phyloP scores from a whole-genome alignment of 2,888 invertebrate species.

The Nezara viridula region DNA sequence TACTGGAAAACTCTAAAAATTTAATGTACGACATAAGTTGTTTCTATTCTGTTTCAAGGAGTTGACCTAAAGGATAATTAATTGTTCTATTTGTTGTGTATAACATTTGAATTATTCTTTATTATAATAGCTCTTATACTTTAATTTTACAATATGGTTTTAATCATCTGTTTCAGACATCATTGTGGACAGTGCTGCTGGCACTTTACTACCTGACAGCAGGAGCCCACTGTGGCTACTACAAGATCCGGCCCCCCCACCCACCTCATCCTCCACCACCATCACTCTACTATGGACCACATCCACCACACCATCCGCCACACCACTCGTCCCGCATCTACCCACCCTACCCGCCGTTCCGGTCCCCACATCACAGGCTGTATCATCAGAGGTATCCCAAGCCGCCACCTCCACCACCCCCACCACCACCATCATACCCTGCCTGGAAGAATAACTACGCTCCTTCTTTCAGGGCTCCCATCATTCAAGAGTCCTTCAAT shows the following conservation, averaged over 20 bases:
- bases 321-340: constrained; percentile 52
- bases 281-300: constrained; percentile 64
- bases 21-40: not conserved
- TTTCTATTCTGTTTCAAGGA: not conserved
- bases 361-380: constrained; percentile 61
- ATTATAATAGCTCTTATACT: too few species aligned
- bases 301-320: constrained; percentile 62
- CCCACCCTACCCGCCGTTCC: constrained; percentile 63
- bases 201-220: constrained; percentile 42
- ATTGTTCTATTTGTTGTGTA: too few species aligned
- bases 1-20: too few species aligned
- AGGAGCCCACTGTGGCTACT: constrained; percentile 58
- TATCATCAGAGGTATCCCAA: constrained; percentile 35
- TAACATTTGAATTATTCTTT: too few species aligned
- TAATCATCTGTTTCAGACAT: constrained; percentile 56
- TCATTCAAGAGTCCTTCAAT: constrained; percentile 65
- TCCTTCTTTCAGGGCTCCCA: constrained; percentile 63
- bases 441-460: constrained; percentile 61
- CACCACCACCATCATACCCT: constrained; percentile 67
- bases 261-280: constrained; percentile 64
- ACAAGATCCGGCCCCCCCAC: constrained; percentile 63
- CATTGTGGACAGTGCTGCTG: constrained; percentile 32
- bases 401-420: constrained; percentile 56
- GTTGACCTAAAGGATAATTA: not conserved
- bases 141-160: too few species aligned